These are phyloP conservation scores for Tamandua tetradactyla DNA, from an alignment of 2,797 vertebrate species.

Conservation along the genomic window DNA sequence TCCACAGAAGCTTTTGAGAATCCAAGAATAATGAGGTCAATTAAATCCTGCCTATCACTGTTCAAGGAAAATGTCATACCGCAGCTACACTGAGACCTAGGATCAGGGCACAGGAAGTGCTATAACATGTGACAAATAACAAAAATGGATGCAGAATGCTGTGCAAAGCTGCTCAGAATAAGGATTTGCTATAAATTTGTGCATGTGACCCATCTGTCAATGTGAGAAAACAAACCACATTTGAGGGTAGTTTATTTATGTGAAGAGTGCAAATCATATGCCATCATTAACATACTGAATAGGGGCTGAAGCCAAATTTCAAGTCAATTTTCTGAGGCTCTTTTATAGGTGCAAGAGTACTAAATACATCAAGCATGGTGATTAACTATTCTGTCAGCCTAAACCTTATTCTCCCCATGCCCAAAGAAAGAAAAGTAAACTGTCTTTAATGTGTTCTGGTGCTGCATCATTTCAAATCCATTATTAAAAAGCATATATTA, in stretches of 20 bases:
- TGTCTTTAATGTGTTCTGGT: background rate
- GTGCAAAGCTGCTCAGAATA: slow-evolving; percentile 33
- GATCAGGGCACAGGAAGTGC: background rate
- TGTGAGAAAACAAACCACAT: slow-evolving; percentile 41
- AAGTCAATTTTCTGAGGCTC: slow-evolving; percentile 7
- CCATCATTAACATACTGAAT: slow-evolving; percentile 38
- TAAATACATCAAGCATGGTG: background rate
- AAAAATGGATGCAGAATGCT: background rate
- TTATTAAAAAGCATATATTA: background rate
- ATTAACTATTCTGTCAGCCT: background rate
- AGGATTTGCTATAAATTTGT: background rate
- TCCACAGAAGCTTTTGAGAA: slow-evolving; percentile 31
- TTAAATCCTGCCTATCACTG: slow-evolving; percentile 57
- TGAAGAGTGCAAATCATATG: slow-evolving; percentile 30
- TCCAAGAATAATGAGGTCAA: slow-evolving; percentile 55
- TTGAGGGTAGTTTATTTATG: slow-evolving; percentile 38
- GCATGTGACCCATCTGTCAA: slow-evolving; percentile 53
- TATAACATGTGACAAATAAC: background rate
- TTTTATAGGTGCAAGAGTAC: background rate
- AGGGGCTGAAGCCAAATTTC: slow-evolving; percentile 39
- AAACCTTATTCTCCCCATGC: background rate
- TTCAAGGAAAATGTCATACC: slow-evolving; percentile 20
- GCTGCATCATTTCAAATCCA: background rate
- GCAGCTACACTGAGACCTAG: slow-evolving; percentile 16
- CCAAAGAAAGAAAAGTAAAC: background rate